Evolutionary conservation across 1,140 invertebrate genomes (phyloP).

Genomic region (Nixonia krombeini): DNA sequence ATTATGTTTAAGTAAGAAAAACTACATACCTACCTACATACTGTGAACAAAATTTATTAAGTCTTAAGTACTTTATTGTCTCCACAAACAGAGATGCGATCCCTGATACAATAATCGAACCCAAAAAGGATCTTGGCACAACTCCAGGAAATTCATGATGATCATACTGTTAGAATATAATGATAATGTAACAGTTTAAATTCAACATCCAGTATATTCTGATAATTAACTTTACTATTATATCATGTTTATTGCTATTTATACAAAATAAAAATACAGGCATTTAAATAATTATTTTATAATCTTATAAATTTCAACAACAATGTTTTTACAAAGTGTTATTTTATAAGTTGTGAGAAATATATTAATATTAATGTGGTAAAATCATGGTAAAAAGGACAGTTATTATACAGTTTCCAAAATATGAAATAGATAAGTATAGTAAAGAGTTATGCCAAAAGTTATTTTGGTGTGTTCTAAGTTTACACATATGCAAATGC

Average conservation of each 20-base stretch:
- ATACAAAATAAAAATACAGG: too few relatives aligned
- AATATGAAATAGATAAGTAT: constrained; percentile 38
- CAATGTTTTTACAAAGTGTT: too few relatives aligned
- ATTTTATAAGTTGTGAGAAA: too few relatives aligned
- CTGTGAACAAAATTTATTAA: constrained; percentile 91
- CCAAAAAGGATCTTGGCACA: constrained; percentile 96
- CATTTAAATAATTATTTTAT: too few relatives aligned
- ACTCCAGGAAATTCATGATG: constrained; percentile 98
- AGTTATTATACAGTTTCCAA: constrained; percentile 5
- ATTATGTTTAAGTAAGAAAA: constrained; percentile 28
- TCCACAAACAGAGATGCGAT: constrained; percentile 84
- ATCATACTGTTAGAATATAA: constrained; percentile 85
- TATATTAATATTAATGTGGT: too few relatives aligned
- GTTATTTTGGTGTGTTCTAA: constrained; percentile 45
- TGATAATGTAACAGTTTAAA: too few relatives aligned
- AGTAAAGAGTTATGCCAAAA: constrained; percentile 30
- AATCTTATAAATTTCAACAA: too few relatives aligned
- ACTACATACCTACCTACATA: constrained; percentile 84
- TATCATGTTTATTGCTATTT: too few relatives aligned
- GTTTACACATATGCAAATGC: constrained; percentile 33
- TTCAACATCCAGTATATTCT: too few relatives aligned
- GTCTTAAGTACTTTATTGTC: constrained; percentile 77
- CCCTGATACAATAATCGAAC: constrained; percentile 87
- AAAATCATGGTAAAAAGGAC: too few relatives aligned
- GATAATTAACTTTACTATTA: too few relatives aligned